phyloP scores from a whole-genome alignment of 2,113 vertebrate genomes.

The Erinaceus europaeus region DNA sequence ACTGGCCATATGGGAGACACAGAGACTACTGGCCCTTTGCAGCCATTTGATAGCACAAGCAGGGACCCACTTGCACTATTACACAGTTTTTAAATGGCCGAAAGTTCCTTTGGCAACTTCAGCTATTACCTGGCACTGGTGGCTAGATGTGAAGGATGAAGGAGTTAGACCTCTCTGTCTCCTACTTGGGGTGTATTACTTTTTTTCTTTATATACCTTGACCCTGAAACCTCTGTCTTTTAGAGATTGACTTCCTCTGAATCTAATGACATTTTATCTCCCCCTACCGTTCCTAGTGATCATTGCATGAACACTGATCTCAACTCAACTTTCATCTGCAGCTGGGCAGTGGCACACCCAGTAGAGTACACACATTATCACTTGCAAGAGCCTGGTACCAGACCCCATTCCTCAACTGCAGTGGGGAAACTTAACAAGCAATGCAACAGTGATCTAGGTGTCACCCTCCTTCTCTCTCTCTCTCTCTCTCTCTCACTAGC shows the following conservation, averaged over 20 bases:
- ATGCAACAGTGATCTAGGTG: no score
- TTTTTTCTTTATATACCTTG: background rate
- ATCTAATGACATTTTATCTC: background rate
- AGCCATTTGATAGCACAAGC: background rate
- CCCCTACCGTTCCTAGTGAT: background rate
- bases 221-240: background rate
- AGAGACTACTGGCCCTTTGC: no score
- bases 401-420: no score
- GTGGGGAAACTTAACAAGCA: no score
- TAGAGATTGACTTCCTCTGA: background rate
- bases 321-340: no score
- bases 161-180: no score
- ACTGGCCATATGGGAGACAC: no score
- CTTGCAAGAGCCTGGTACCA: no score
- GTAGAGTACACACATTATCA: no score
- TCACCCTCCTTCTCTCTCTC: no score
- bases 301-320: background rate
- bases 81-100: background rate
- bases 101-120: background rate
- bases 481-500: no score
- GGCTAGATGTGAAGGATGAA: background rate
- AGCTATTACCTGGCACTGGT: background rate
- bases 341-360: no score
- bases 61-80: background rate
- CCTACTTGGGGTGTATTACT: background rate